phyloP scores from a whole-genome alignment of 2,113 vertebrate genomes.

The Gobius niger region DNA sequence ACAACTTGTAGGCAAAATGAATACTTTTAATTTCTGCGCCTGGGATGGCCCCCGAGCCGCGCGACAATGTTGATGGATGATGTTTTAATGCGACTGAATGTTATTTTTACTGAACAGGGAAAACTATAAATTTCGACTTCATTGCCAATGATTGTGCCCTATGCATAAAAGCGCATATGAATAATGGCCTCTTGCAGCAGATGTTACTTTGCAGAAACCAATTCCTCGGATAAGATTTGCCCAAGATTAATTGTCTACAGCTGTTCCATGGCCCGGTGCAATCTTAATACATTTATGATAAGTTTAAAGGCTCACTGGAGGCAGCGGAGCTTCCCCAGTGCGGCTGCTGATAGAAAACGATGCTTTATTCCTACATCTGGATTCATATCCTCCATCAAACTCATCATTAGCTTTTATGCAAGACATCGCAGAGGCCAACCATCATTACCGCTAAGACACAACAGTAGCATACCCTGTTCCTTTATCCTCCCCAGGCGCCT shows the following conservation, averaged over 20 bases:
- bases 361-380: slow-evolving; percentile 96
- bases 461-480: slow-evolving; percentile 49
- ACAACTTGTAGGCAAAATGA: slow-evolving; percentile 91
- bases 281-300: slow-evolving; percentile 99
- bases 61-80: slow-evolving; percentile 98
- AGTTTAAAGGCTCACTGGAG: slow-evolving; percentile 97
- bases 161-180: slow-evolving; percentile 93
- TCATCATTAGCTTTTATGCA: slow-evolving; percentile 87
- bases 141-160: slow-evolving; percentile 93
- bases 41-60: slow-evolving; percentile 82
- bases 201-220: slow-evolving; percentile 95
- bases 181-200: slow-evolving; percentile 94
- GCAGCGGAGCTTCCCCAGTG: slow-evolving; percentile 86
- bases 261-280: slow-evolving; percentile 99
- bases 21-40: slow-evolving; percentile 93
- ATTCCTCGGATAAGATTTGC: slow-evolving; percentile 98
- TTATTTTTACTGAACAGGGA: slow-evolving; percentile 99
- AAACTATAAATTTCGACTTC: slow-evolving; percentile 99
- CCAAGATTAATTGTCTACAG: slow-evolving; percentile 99
- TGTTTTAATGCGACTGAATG: slow-evolving; percentile 99
- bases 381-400: slow-evolving; percentile 91
- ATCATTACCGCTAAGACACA: slow-evolving; percentile 79
- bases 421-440: slow-evolving; percentile 75
- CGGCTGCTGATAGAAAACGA: slow-evolving; percentile 66
- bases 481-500: slow-evolving; percentile 48